These are phyloP conservation scores for Caenorhabditis sulstoni DNA, from an alignment of 2,888 invertebrate species.

Conservation along the genomic window DNA sequence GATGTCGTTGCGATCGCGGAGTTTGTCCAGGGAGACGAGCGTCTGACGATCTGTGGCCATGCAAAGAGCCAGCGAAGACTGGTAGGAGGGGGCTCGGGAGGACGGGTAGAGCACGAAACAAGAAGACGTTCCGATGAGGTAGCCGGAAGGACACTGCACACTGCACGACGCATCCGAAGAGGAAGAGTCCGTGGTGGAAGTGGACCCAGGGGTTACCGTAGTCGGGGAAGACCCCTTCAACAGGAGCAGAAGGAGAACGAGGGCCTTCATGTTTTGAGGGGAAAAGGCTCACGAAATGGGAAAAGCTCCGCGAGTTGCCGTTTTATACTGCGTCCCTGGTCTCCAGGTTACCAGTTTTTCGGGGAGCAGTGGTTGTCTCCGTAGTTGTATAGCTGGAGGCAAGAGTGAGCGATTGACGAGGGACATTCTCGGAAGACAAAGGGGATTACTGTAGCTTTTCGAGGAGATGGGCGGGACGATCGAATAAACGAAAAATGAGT, in stretches of 20 bases:
- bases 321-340: neutral
- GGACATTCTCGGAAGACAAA: neutral
- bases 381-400: too few relatives aligned
- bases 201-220: neutral
- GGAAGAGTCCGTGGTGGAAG: neutral
- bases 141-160: constrained; percentile 24
- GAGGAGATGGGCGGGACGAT: too few relatives aligned
- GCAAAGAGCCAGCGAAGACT: constrained; percentile 22
- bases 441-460: too few relatives aligned
- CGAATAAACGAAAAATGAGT: neutral
- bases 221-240: too few relatives aligned
- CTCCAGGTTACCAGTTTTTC: constrained; percentile 9
- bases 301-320: too few relatives aligned
- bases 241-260: too few relatives aligned
- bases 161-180: constrained; percentile 1
- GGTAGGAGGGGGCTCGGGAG: constrained; percentile 18
- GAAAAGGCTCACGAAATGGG: too few relatives aligned
- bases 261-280: too few relatives aligned
- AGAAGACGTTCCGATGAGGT: constrained; percentile 15
- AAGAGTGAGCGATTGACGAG: too few relatives aligned
- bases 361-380: too few relatives aligned
- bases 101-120: constrained; percentile 22
- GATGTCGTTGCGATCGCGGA: constrained; percentile 18
- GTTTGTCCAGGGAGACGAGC: constrained; percentile 22
- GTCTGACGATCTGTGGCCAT: constrained; percentile 16